A percentile compares a stretch with the other conserved stretches of the same genome.
phyloP scores from a whole-genome alignment of 2,797 vertebrate genomes.

The Scyliorhinus canicula region DNA sequence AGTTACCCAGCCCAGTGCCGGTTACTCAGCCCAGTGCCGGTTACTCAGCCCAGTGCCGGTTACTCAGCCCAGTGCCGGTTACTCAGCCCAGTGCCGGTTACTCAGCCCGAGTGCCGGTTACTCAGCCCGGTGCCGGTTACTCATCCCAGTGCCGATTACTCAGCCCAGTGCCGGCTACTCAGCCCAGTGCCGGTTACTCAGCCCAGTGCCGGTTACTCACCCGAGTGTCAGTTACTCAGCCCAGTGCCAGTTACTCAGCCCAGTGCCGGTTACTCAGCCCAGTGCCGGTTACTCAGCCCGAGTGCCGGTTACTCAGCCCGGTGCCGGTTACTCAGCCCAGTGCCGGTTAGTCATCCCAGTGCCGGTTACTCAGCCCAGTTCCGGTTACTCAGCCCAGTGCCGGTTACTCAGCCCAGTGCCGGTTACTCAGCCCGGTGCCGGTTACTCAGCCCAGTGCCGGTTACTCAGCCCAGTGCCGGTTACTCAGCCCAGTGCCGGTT shows the following conservation, averaged over 20 bases:
- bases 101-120: neutral
- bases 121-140: neutral
- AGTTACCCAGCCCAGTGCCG: neutral
- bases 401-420: neutral
- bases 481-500: neutral
- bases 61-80: neutral
- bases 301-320: too few relatives aligned
- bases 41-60: neutral
- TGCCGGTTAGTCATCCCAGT: too few relatives aligned
- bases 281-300: neutral
- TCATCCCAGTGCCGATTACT: neutral
- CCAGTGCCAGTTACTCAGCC: neutral
- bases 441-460: neutral
- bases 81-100: neutral
- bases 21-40: too few relatives aligned
- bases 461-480: too few relatives aligned
- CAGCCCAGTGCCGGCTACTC: neutral
- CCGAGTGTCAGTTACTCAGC: too few relatives aligned
- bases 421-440: too few relatives aligned
- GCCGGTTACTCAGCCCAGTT: neutral
- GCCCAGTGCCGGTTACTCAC: neutral
- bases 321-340: neutral
- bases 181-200: neutral
- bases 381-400: too few relatives aligned
- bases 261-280: too few relatives aligned